Percentiles rank a stretch among this genome's conserved stretches.
phyloP scores from a whole-genome alignment of 2,888 invertebrate species.

The Eucera pruinosa region DNA sequence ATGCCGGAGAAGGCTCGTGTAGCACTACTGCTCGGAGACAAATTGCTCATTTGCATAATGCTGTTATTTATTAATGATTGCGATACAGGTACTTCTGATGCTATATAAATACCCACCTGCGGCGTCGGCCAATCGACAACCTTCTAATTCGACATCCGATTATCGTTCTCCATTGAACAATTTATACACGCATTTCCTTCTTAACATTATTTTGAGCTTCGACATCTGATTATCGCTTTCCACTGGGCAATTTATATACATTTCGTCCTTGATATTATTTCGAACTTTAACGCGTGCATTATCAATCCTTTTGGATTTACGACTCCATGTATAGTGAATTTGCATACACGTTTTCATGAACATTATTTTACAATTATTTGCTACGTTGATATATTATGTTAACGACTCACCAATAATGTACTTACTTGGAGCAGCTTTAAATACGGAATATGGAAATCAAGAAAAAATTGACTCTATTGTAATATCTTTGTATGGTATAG shows the following conservation, averaged over 20 bases:
- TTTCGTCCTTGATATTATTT: constrained; percentile 25
- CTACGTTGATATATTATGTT: background rate
- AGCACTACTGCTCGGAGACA: constrained; percentile 73
- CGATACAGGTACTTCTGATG: constrained; percentile 65
- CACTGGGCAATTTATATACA: constrained; percentile 47
- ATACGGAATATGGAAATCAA: no score
- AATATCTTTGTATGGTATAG: no score
- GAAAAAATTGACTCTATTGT: no score
- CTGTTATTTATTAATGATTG: constrained; percentile 80
- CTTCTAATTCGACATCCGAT: constrained; percentile 71
- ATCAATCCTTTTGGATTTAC: constrained; percentile 21
- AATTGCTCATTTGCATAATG: constrained; percentile 82
- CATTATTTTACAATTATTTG: background rate
- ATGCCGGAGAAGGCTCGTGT: constrained; percentile 53
- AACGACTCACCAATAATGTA: background rate
- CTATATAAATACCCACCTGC: constrained; percentile 71
- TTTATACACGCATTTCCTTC: constrained; percentile 37
- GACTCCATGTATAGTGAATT: background rate
- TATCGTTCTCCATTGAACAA: constrained; percentile 37
- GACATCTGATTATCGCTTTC: constrained; percentile 21
- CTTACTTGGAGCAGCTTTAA: no score
- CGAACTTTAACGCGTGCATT: constrained; percentile 16
- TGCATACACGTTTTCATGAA: background rate
- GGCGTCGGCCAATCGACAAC: constrained; percentile 67
- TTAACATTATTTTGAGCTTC: constrained; percentile 27